phyloP scores from a whole-genome alignment of 2,113 vertebrate species.

The Burhinus bistriatus region DNA sequence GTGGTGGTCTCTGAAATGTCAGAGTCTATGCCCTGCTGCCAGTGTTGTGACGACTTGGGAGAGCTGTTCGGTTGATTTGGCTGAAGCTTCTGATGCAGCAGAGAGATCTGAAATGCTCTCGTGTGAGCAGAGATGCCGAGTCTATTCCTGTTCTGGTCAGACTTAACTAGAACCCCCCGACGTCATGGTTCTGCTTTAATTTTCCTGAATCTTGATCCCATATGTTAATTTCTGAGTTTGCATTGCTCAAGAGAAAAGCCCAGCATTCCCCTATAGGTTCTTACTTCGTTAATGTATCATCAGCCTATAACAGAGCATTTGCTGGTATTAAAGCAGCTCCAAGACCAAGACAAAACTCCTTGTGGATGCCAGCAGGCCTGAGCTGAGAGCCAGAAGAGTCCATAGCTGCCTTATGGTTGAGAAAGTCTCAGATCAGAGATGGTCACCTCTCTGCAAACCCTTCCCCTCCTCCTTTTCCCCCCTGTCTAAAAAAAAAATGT shows the following conservation, averaged over 20 bases:
- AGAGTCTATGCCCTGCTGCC: neutral
- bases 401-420: neutral
- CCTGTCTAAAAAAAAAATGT: neutral
- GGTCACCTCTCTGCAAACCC: neutral
- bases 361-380: neutral
- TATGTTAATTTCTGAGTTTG: neutral
- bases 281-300: neutral
- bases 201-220: neutral
- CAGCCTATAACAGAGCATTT: neutral
- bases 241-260: neutral
- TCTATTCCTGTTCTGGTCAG: neutral
- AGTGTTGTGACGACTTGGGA: neutral
- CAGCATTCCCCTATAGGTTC: neutral
- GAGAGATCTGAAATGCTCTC: neutral
- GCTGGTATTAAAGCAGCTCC: neutral
- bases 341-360: neutral
- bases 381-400: neutral
- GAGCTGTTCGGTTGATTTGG: neutral
- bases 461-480: neutral
- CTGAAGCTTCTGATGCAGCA: neutral
- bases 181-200: neutral
- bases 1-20: neutral
- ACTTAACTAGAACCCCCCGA: neutral
- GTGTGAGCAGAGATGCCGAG: neutral
- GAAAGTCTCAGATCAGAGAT: neutral